phyloP scores from a whole-genome alignment of 2,113 vertebrate genomes.

The Oryzias woworae region DNA sequence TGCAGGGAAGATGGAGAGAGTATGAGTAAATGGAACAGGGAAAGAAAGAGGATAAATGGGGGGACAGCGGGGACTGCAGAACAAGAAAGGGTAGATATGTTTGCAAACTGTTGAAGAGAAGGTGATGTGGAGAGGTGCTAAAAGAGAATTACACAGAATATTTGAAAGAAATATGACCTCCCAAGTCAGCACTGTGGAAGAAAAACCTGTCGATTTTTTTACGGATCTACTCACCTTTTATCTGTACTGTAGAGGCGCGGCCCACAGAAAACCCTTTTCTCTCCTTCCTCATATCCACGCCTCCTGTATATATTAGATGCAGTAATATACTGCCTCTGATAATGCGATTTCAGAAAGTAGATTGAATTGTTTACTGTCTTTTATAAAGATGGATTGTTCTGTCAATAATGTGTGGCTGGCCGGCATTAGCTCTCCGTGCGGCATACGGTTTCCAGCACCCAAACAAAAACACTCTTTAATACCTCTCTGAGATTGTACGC shows the following conservation, averaged over 20 bases:
- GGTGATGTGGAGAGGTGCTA: slow-evolving; percentile 9
- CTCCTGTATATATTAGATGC: slow-evolving; percentile 89
- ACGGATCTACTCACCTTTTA: slow-evolving; percentile 37
- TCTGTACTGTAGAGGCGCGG: slow-evolving; percentile 24
- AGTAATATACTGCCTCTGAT: slow-evolving; percentile 90
- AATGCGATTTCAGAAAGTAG: slow-evolving; percentile 91
- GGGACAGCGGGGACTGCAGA: slow-evolving; percentile 1
- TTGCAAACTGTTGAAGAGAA: slow-evolving; percentile 14
- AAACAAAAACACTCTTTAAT: slow-evolving; percentile 89
- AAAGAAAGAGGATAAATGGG: slow-evolving; percentile 26
- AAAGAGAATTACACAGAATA: slow-evolving; percentile 64
- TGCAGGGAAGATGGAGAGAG: slow-evolving; percentile 20
- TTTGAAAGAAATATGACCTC: slow-evolving; percentile 77
- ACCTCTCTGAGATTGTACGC: slow-evolving; percentile 86
- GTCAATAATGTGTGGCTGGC: slow-evolving; percentile 91
- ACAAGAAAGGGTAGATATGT: slow-evolving; percentile 3
- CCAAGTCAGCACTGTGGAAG: slow-evolving; percentile 82
- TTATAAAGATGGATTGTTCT: slow-evolving; percentile 97
- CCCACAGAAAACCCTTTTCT: slow-evolving; percentile 22
- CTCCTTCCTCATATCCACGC: slow-evolving; percentile 66
- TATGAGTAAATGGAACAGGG: slow-evolving; percentile 14
- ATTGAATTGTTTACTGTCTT: slow-evolving; percentile 95
- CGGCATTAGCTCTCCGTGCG: slow-evolving; percentile 83
- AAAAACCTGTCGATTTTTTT: slow-evolving; percentile 84
- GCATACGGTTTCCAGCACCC: slow-evolving; percentile 87